Evolutionary conservation across 1,140 invertebrate species (phyloP).

Genomic region (Anoplolepis gracilipes): DNA sequence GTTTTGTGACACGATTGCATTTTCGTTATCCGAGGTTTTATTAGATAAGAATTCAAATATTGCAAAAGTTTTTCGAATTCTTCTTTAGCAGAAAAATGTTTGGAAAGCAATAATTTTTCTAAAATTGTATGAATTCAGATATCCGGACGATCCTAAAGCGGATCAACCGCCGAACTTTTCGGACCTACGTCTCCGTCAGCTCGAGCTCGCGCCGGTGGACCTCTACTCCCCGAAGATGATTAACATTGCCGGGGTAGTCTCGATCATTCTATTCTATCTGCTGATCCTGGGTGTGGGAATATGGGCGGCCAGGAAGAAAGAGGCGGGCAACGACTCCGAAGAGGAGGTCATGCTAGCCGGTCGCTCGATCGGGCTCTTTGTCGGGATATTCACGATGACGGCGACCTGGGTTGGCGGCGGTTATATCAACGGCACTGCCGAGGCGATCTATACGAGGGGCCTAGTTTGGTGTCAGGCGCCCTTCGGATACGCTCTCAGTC

Average conservation of each 20-base stretch:
- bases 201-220: constrained; percentile 82
- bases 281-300: constrained; percentile 97
- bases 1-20: not conserved
- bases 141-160: constrained; percentile 81
- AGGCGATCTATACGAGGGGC: constrained; percentile 96
- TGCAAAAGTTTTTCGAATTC: not conserved
- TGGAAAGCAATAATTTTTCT: not conserved
- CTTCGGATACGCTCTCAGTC: constrained; percentile 97
- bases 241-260: constrained; percentile 95
- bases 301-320: constrained; percentile 97
- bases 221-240: constrained; percentile 89
- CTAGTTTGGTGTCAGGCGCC: constrained; percentile 99
- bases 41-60: not conserved
- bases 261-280: constrained; percentile 97
- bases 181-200: constrained; percentile 81
- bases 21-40: not conserved
- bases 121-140: constrained; percentile 69
- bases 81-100: not conserved
- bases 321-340: constrained; percentile 93
- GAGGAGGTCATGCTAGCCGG: constrained; percentile 99
- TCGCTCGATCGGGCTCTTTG: constrained; percentile 97
- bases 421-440: constrained; percentile 99
- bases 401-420: constrained; percentile 99
- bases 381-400: constrained; percentile 99
- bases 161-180: constrained; percentile 80